A percentile compares a stretch with the other conserved stretches of the same genome.
Evolutionary conservation across 2,113 vertebrate species (phyloP).

Genomic region (Oxyura jamaicensis): DNA sequence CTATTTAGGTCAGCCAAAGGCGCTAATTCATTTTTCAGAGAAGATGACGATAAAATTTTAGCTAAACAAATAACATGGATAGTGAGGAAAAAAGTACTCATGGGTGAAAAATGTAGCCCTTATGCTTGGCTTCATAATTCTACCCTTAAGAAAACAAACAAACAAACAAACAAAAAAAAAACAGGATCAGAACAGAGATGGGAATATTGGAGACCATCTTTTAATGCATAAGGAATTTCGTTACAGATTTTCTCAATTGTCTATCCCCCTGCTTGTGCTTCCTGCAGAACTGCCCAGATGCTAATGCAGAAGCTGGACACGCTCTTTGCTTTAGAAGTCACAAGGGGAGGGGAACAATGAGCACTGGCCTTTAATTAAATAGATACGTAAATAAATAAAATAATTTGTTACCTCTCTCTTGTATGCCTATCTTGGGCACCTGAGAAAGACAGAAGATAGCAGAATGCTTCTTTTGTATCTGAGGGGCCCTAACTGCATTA

Average conservation of each 20-base stretch:
- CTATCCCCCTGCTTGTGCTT: rapidly evolving
- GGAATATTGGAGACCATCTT: not conserved
- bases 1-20: not conserved
- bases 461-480: not conserved
- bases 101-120: not conserved
- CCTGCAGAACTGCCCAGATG: not conserved
- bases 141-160: not conserved
- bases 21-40: not conserved
- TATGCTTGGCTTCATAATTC: not conserved
- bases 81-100: not conserved
- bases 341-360: not conserved
- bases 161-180: no score
- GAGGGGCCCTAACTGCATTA: not conserved
- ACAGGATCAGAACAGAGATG: not conserved
- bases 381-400: not conserved
- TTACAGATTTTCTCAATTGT: not conserved
- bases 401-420: not conserved
- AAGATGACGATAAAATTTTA: not conserved
- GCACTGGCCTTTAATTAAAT: not conserved
- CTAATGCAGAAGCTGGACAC: not conserved
- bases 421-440: not conserved
- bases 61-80: not conserved
- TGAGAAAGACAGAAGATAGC: not conserved
- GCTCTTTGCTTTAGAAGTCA: not conserved
- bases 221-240: not conserved